Evolutionary conservation across 2,888 invertebrate species (phyloP).

Genomic region (Allygus modestus): DNA sequence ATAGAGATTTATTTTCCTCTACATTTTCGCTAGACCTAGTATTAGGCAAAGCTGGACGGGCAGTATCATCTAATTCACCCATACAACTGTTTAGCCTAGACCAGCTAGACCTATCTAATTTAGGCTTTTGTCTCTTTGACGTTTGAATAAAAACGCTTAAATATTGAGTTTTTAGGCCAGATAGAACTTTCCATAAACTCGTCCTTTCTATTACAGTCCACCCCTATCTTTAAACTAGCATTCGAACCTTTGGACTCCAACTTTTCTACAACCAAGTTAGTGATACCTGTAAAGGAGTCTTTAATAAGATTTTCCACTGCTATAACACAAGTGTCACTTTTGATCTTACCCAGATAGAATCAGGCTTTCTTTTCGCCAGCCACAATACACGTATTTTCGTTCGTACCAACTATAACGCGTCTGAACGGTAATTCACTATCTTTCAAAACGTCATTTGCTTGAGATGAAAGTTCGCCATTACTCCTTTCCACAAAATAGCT

Average conservation of each 20-base stretch:
- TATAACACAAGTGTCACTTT: too few relatives aligned
- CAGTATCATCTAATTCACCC: too few relatives aligned
- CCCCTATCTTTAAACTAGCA: conserved; percentile 42
- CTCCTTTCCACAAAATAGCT: too few relatives aligned
- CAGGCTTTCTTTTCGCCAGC: conserved; percentile 27
- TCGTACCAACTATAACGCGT: conserved; percentile 22
- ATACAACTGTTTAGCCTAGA: too few relatives aligned
- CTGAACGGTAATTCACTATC: neutral
- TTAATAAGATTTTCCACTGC: neutral
- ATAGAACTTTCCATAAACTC: conserved; percentile 6
- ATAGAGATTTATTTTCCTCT: too few relatives aligned
- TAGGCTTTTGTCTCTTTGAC: neutral
- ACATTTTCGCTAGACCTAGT: too few relatives aligned
- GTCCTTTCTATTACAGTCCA: conserved; percentile 24
- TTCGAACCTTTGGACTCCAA: conserved; percentile 11
- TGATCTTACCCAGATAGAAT: conserved; percentile 23
- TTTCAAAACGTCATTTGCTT: neutral
- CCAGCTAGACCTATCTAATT: too few relatives aligned
- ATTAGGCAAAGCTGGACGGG: too few relatives aligned
- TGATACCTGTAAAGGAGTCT: neutral
- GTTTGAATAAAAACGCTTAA: conserved; percentile 42
- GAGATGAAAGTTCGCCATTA: neutral
- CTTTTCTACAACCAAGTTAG: neutral
- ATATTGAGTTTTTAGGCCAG: conserved; percentile 28
- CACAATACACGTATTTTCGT: neutral